phyloP scores from a whole-genome alignment of 2,888 invertebrate genomes.

The Ptychoptera contaminata region DNA sequence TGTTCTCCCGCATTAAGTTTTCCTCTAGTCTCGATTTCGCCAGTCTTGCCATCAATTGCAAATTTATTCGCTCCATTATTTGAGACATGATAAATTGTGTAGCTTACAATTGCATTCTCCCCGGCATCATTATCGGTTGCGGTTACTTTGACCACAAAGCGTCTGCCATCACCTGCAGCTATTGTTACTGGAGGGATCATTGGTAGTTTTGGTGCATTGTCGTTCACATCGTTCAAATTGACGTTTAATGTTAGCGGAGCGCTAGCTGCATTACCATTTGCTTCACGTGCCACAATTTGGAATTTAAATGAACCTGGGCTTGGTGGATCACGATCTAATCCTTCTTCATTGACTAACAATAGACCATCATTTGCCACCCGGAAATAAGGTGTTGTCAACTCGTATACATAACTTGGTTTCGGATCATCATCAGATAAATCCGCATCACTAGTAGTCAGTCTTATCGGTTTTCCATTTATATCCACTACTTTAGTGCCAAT shows the following conservation, averaged over 20 bases:
- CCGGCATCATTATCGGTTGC: slow-evolving; percentile 78
- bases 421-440: slow-evolving; percentile 74
- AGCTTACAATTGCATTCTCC: slow-evolving; percentile 64
- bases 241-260: slow-evolving; percentile 68
- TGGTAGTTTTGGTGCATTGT: slow-evolving; percentile 68
- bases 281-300: slow-evolving; percentile 76
- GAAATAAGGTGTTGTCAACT: slow-evolving; percentile 72
- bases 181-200: slow-evolving; percentile 67
- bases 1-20: slow-evolving; percentile 74
- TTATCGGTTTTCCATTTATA: slow-evolving; percentile 45
- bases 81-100: slow-evolving; percentile 79
- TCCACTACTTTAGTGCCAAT: slow-evolving; percentile 69
- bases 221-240: slow-evolving; percentile 64
- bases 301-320: slow-evolving; percentile 71
- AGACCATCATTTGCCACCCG: slow-evolving; percentile 55
- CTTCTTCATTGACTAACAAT: slow-evolving; percentile 66
- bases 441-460: slow-evolving; percentile 61
- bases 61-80: slow-evolving; percentile 81
- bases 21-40: slow-evolving; percentile 61
- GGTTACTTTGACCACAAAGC: slow-evolving; percentile 49
- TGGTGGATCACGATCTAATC: slow-evolving; percentile 74
- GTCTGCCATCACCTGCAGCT: slow-evolving; percentile 57
- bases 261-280: slow-evolving; percentile 61
- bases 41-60: slow-evolving; percentile 62
- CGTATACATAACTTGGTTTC: slow-evolving; percentile 64